A percentile compares a stretch with the other conserved stretches of the same genome.
Conservation (phyloP, 2,113 vertebrate genomes). For the Cavia aperea region DNA sequence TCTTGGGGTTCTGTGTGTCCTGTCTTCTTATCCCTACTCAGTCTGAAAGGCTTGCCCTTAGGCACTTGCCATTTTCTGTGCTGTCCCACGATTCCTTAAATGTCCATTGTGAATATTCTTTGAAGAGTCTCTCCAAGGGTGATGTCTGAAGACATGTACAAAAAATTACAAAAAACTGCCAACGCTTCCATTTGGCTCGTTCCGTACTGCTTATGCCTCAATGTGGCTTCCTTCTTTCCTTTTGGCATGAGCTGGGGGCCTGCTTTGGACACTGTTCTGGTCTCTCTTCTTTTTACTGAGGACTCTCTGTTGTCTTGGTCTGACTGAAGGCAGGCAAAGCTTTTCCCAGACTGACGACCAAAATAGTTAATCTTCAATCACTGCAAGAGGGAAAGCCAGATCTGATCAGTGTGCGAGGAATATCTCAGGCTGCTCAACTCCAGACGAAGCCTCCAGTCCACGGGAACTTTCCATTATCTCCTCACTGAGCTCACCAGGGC, state of each 20-base stretch:
- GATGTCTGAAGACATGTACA: neutral
- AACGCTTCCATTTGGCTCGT: neutral
- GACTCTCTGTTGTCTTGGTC: neutral
- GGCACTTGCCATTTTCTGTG: neutral
- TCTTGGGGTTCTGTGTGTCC: neutral
- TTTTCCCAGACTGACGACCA: neutral
- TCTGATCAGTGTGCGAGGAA: too few relatives aligned
- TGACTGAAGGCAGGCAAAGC: neutral
- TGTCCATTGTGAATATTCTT: neutral
- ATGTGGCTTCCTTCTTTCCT: neutral
- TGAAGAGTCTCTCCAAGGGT: neutral
- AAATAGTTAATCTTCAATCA: too few relatives aligned
- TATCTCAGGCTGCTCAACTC: too few relatives aligned
- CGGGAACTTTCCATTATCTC: too few relatives aligned
- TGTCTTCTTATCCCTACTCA: neutral
- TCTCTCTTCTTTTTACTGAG: neutral
- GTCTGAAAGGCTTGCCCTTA: neutral
- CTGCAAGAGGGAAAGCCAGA: too few relatives aligned
- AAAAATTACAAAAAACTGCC: neutral
- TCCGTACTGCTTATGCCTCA: neutral
- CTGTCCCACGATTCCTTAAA: neutral
- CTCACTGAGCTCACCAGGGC: too few relatives aligned
- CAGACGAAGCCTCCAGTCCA: too few relatives aligned
- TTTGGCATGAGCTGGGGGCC: neutral
- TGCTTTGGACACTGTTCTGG: neutral